Percentiles rank a stretch among this genome's conserved stretches.
Evolutionary conservation across 2,113 vertebrate species (phyloP).

Genomic region (Tyto alba): DNA sequence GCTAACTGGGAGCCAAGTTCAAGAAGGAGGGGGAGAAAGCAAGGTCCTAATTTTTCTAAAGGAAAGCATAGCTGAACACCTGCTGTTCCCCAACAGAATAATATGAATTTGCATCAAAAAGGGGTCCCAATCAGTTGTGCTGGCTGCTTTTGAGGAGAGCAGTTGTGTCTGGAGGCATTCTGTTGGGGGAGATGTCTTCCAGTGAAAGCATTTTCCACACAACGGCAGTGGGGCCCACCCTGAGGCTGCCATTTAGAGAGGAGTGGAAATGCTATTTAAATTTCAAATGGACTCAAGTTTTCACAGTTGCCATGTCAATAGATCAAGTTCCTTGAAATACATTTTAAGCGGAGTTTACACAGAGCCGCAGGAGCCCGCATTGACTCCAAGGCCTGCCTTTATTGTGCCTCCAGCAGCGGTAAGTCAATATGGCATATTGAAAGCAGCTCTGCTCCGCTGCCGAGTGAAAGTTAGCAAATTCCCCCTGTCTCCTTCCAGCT

Average conservation of each 20-base stretch:
- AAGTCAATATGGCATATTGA: constrained; percentile 52
- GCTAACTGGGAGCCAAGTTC: neutral
- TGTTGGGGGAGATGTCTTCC: constrained; percentile 58
- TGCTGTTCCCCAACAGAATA: constrained; percentile 66
- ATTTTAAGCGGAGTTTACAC: constrained; percentile 66
- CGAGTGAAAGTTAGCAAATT: constrained; percentile 61
- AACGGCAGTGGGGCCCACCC: constrained; percentile 36
- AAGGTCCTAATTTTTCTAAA: constrained; percentile 48
- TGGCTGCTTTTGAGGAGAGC: constrained; percentile 59
- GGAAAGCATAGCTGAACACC: constrained; percentile 64
- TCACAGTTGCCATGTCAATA: constrained; percentile 65
- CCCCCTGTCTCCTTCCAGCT: neutral
- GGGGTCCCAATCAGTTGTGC: constrained; percentile 55
- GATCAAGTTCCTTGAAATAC: constrained; percentile 64
- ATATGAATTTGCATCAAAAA: constrained; percentile 72
- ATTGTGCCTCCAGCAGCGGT: constrained; percentile 39
- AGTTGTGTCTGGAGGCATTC: constrained; percentile 69
- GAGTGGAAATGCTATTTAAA: constrained; percentile 66
- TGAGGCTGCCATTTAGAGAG: constrained; percentile 25
- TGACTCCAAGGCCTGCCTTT: constrained; percentile 49
- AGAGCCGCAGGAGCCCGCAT: constrained; percentile 51
- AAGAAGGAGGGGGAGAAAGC: neutral
- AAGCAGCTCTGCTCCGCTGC: constrained; percentile 2
- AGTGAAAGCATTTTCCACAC: constrained; percentile 56
- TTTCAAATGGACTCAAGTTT: constrained; percentile 66